phyloP scores from a whole-genome alignment of 2,888 invertebrate genomes.

The Asteroscopus sphinx region DNA sequence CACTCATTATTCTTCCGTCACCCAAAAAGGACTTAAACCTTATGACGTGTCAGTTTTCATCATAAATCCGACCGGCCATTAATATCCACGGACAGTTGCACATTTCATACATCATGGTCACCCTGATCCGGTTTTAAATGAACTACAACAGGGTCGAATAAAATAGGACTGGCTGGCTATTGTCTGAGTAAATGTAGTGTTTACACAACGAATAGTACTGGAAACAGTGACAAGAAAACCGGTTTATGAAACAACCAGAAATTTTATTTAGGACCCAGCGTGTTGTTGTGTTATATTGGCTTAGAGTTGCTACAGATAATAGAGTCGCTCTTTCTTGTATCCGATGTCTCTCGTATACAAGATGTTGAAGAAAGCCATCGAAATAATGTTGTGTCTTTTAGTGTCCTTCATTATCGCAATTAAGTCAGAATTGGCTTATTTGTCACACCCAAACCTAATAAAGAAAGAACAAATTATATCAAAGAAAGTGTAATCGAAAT shows the following conservation, averaged over 20 bases:
- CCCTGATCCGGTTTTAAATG: constrained; percentile 61
- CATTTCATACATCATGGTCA: constrained; percentile 60
- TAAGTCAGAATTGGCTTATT: no score
- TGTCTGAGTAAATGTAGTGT: constrained; percentile 64
- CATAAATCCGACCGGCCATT: constrained; percentile 44
- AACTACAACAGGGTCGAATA: constrained; percentile 61
- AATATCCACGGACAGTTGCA: constrained; percentile 50
- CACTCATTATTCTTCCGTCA: constrained; percentile 23
- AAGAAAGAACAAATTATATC: no score
- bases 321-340: no score
- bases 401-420: no score
- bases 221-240: constrained; percentile 35
- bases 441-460: no score
- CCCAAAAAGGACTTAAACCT: constrained; percentile 35
- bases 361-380: no score
- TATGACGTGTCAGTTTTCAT: constrained; percentile 32
- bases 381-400: no score
- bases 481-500: no score
- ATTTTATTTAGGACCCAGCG: constrained; percentile 19
- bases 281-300: neutral
- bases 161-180: constrained; percentile 62
- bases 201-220: constrained; percentile 44
- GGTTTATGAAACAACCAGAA: constrained; percentile 25
- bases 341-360: no score
- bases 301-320: no score